A percentile compares a stretch with the other conserved stretches of the same genome.
Conservation (phyloP, 2,113 vertebrate genomes). For the Microcebus tavaratra region DNA sequence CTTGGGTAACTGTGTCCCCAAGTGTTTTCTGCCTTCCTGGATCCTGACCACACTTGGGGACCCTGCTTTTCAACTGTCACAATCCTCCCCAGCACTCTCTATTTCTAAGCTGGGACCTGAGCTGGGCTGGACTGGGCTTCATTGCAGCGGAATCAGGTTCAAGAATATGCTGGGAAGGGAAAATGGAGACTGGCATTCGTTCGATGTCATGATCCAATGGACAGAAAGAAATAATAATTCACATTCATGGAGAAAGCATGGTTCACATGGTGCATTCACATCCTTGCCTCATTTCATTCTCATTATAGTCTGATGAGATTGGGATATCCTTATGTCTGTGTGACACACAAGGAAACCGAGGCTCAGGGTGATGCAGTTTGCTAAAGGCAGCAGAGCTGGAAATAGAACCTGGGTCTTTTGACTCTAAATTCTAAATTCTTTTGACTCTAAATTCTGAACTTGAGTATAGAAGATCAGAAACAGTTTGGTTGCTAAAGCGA, state of each 20-base stretch:
- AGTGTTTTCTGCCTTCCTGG: not conserved
- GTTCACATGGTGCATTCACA: not conserved
- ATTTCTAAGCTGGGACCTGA: constrained; percentile 5
- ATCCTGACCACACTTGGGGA: not conserved
- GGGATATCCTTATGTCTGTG: not conserved
- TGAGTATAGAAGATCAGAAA: not conserved
- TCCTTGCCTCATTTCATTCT: not conserved
- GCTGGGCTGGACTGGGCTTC: not conserved
- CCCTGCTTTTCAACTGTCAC: not conserved
- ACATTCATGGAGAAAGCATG: not conserved
- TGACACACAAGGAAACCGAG: not conserved
- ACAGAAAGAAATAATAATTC: not conserved
- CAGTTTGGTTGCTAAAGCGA: not conserved
- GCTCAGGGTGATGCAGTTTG: not conserved
- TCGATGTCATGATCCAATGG: not conserved
- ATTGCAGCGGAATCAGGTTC: not conserved
- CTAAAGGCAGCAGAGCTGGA: not conserved
- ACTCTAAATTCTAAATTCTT: not conserved
- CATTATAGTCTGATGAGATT: not conserved
- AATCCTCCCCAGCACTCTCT: not conserved
- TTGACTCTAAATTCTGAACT: constrained; percentile 19
- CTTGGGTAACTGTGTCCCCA: not conserved
- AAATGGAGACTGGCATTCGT: not conserved
- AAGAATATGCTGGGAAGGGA: not conserved
- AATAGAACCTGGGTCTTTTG: not conserved